Conservation (phyloP, 2,797 vertebrate species). For the Danio kyathit region DNA sequence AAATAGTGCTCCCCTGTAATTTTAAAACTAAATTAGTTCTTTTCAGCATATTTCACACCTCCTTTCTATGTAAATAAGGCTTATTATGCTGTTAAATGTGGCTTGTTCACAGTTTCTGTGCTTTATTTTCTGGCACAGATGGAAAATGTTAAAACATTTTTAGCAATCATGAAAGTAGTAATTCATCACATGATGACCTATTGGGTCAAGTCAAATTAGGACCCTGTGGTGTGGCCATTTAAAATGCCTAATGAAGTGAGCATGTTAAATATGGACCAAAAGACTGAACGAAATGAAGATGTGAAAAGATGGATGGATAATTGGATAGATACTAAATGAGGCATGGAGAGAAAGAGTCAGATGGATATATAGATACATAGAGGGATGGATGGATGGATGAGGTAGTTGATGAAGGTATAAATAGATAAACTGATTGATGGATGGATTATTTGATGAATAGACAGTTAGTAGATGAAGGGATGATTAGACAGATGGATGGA, state of each 20-base stretch:
- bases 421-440: not conserved
- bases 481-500: not conserved
- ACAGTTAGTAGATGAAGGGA: too few species aligned
- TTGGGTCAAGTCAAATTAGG: not conserved
- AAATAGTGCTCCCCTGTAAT: not conserved
- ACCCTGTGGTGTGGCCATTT: not conserved
- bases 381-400: not conserved
- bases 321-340: not conserved
- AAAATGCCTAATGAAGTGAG: not conserved
- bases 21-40: not conserved
- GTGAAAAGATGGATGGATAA: not conserved
- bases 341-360: not conserved
- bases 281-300: not conserved
- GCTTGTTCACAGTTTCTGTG: not conserved
- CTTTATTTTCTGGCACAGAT: not conserved
- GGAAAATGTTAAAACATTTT: too few species aligned
- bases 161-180: not conserved
- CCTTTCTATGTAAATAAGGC: not conserved
- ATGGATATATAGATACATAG: not conserved
- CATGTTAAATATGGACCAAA: not conserved
- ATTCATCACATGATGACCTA: not conserved
- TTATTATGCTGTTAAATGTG: not conserved
- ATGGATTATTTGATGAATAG: not conserved
- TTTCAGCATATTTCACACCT: not conserved
- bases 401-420: too few species aligned